These are phyloP conservation scores for Coluber constrictor DNA, from an alignment of 2,797 vertebrate species.

Conservation along the genomic window DNA sequence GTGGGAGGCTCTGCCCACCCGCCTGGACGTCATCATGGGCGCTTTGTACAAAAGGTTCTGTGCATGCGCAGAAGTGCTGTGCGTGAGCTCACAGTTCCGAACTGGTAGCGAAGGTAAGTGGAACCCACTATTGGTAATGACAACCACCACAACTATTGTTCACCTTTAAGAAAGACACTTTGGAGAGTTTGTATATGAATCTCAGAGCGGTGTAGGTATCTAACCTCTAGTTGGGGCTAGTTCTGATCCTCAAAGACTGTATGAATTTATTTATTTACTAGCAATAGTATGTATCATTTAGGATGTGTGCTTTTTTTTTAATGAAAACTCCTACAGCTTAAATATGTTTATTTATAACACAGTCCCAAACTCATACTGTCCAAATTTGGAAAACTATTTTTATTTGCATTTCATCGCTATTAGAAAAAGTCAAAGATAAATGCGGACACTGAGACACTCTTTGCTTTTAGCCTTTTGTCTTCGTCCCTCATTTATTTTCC, in stretches of 20 bases:
- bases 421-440: background rate
- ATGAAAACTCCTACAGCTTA: background rate
- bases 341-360: background rate
- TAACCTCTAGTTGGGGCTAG: background rate
- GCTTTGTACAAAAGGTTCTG: too few relatives aligned
- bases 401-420: background rate
- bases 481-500: background rate
- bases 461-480: background rate
- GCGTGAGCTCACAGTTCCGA: too few relatives aligned
- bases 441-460: background rate
- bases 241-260: background rate
- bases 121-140: background rate
- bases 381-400: slow-evolving; percentile 9
- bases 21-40: too few relatives aligned
- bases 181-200: background rate
- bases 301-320: background rate
- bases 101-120: too few relatives aligned
- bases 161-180: background rate
- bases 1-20: too few relatives aligned
- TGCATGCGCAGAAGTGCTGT: too few relatives aligned
- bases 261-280: background rate
- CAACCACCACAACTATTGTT: background rate
- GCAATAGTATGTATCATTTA: background rate
- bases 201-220: background rate
- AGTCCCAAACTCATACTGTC: background rate